Evolutionary conservation across 2,888 invertebrate genomes (phyloP), one percentile per base, ranked within the genome.

Genomic region (Uropetala carovei): DNA sequence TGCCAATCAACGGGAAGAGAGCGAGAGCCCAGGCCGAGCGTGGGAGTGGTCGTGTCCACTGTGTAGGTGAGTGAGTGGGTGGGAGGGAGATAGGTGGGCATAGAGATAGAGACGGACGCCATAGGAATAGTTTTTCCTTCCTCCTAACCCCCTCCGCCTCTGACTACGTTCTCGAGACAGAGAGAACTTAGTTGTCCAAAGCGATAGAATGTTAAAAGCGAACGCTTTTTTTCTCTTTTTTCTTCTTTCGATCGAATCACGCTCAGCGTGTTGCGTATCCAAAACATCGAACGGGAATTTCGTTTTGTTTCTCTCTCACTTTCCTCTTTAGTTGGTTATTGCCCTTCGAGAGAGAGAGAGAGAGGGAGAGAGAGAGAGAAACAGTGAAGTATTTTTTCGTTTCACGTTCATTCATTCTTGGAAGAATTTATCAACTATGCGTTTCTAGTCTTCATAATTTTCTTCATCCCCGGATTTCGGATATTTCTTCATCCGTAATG

Each of bases 1-100:
- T 75, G 75, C 75, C 75, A 75, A 75, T 75, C 75, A 75, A 75
- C 22, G 27, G 75, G 68, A 68, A 68, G 68, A n/a, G 68, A 68
- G 68, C n/a, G 43, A 43, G 43, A 43, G 43, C 43, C n/a, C 68
- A 75, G 75, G 75, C 22, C 27, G 22, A 10, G 27, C 27, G 75
- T 75, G 75, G 75, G 75, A 43, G 43, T 43, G 43, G 43, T 14
- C 75, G 22, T 22, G 68, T 68, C 68, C 9, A 68, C 68, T 22
- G 9, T 27, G 75, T 75, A 27, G 75, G 75, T 75, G 75, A n/a
- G 43, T 43, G 43, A 5, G 43, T 5, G 43, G 43, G 43, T 1
- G 43, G n/a, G n/a, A 22, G n/a, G n/a, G n/a, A n/a, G n/a, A n/a
- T n/a, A 75, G 75, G 64, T 64, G 68, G 68, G 68, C n/a, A 68